A percentile compares a stretch with the other conserved stretches of the same genome.
These are phyloP conservation scores for Cremastinae sp. DNA, from an alignment of 2,888 invertebrate genomes.

Conservation along the genomic window DNA sequence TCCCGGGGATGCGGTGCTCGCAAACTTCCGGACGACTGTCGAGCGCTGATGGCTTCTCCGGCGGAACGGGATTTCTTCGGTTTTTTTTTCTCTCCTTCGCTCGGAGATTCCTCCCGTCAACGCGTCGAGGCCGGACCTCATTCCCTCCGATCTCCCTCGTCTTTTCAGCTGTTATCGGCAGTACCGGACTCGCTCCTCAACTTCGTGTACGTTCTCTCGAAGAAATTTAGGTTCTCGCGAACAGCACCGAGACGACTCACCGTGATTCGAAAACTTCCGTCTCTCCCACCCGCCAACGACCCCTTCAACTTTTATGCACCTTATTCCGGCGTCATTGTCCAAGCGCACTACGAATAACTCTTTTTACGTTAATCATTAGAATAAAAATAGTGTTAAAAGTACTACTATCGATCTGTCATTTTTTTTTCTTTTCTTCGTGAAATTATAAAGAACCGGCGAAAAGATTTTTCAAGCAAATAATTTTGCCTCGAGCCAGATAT, in stretches of 20 bases:
- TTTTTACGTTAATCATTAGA: slow-evolving; percentile 5
- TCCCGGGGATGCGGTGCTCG: slow-evolving; percentile 6
- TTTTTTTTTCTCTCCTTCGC: slow-evolving; percentile 3
- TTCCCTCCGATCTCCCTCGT: slow-evolving; percentile 21
- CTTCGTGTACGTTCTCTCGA: background rate
- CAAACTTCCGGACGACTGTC: slow-evolving; percentile 27
- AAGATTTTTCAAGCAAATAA: too few relatives aligned
- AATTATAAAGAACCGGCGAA: background rate
- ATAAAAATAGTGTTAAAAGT: slow-evolving; percentile 29
- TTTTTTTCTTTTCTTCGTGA: background rate
- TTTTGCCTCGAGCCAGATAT: too few relatives aligned
- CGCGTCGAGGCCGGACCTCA: slow-evolving; percentile 19
- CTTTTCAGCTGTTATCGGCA: slow-evolving; percentile 25
- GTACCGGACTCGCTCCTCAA: background rate
- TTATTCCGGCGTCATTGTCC: background rate
- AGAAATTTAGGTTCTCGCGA: slow-evolving; percentile 23
- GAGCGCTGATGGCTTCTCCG: slow-evolving; percentile 52
- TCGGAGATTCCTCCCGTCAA: background rate
- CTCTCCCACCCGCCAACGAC: background rate
- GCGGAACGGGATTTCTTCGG: slow-evolving; percentile 63
- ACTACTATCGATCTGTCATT: slow-evolving; percentile 16
- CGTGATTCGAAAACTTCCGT: slow-evolving; percentile 16
- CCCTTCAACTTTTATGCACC: background rate
- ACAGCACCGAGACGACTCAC: background rate
- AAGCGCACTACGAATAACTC: slow-evolving; percentile 28